Conservation (phyloP, 35 echinoderm and acorn worm species). For the Heliocidaris tuberculata region DNA sequence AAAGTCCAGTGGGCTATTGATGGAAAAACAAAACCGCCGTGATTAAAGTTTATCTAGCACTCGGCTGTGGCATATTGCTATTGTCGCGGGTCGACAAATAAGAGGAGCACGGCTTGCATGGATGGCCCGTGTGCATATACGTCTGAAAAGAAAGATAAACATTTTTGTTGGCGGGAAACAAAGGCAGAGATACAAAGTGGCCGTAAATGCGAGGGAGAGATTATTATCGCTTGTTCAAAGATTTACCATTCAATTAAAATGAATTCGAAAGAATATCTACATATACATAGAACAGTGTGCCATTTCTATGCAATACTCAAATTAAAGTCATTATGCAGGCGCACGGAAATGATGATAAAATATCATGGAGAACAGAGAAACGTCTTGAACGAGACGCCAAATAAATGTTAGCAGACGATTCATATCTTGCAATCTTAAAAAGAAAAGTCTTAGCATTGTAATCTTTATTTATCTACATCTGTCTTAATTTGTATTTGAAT, state of each 20-base stretch:
- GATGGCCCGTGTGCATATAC: background rate
- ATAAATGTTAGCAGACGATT: background rate
- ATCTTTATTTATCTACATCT: background rate
- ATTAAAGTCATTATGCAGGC: background rate
- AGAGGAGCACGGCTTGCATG: background rate
- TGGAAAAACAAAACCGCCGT: constrained; percentile 34
- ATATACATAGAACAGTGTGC: background rate
- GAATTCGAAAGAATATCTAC: background rate
- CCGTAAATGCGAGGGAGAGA: background rate
- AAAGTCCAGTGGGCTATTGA: constrained; percentile 31
- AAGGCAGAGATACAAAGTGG: background rate
- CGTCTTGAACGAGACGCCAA: background rate
- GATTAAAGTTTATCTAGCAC: constrained; percentile 49
- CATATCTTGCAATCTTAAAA: background rate
- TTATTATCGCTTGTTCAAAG: constrained; percentile 13
- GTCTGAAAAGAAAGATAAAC: background rate
- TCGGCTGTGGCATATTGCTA: constrained; percentile 15
- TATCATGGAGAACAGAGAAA: background rate
- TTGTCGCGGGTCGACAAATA: constrained; percentile 21
- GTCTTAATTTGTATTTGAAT: background rate
- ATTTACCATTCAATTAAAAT: background rate
- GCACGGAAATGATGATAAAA: background rate
- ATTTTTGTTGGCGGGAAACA: background rate
- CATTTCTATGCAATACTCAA: background rate
- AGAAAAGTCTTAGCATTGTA: background rate